Percentiles rank a stretch among this genome's conserved stretches.
Conservation (phyloP, 2,888 invertebrate genomes). For the Tenthredo livida region DNA sequence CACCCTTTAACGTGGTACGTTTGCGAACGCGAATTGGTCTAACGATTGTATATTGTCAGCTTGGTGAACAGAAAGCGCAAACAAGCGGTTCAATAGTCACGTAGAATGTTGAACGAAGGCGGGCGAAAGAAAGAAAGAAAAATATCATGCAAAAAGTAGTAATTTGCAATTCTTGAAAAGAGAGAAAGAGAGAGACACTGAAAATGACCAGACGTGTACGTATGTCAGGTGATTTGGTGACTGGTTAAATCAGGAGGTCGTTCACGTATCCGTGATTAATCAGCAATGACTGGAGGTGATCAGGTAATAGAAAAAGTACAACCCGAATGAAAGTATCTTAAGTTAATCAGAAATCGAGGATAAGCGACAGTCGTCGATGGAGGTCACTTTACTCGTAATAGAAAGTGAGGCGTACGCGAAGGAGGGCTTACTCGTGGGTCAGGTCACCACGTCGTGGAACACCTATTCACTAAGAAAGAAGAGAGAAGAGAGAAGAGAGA, state of each 20-base stretch:
- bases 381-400: constrained; percentile 57
- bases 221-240: constrained; percentile 1
- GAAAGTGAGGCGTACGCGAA: constrained; percentile 71
- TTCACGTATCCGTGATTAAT: constrained; percentile 41
- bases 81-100: constrained; percentile 25
- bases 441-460: constrained; percentile 15
- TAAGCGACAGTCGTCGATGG: neutral
- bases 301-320: constrained; percentile 22
- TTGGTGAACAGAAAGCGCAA: neutral
- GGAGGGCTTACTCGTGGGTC: constrained; percentile 41
- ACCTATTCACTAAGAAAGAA: neutral
- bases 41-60: neutral
- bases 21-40: neutral
- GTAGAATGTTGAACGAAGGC: neutral
- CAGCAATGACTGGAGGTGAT: neutral
- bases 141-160: too few relatives aligned
- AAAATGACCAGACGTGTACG: neutral
- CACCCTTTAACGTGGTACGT: neutral
- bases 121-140: constrained; percentile 19
- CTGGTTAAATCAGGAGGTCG: neutral
- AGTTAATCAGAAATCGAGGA: neutral
- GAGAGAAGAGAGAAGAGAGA: neutral
- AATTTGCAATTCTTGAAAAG: too few relatives aligned
- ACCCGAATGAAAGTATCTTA: constrained; percentile 55
- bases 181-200: constrained; percentile 17